These are phyloP conservation scores for Eupithecia subumbrata DNA, from an alignment of 2,888 invertebrate genomes.

Conservation along the genomic window DNA sequence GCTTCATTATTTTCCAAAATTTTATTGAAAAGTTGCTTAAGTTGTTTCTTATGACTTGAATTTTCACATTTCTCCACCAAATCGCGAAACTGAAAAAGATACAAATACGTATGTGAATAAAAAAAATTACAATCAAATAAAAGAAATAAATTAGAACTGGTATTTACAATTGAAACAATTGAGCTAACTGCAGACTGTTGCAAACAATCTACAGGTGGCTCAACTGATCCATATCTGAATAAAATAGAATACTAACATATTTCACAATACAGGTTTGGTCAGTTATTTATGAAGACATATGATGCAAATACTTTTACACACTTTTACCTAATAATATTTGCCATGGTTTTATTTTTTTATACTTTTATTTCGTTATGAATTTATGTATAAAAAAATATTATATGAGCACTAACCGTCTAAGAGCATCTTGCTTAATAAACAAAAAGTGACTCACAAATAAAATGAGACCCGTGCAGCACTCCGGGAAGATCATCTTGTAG, in stretches of 20 bases:
- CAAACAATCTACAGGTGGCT: too few species aligned
- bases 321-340: background rate
- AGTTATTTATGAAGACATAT: background rate
- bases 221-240: too few species aligned
- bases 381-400: background rate
- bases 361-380: background rate
- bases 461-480: conserved; percentile 89
- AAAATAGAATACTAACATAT: background rate
- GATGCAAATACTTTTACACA: background rate
- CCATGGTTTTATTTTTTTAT: background rate
- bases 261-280: background rate
- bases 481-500: conserved; percentile 92
- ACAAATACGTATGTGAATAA: background rate
- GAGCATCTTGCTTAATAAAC: background rate
- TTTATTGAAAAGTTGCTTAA: conserved; percentile 94
- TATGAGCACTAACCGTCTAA: background rate
- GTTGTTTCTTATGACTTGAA: conserved; percentile 91
- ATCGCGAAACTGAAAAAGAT: conserved; percentile 86
- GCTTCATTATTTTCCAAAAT: conserved; percentile 91
- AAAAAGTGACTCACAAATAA: conserved; percentile 84
- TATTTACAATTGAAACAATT: too few species aligned
- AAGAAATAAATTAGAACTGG: too few species aligned
- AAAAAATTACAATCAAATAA: background rate
- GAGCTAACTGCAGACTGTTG: too few species aligned
- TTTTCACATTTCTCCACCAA: conserved; percentile 93